A percentile compares a stretch with the other conserved stretches of the same genome.
Conservation (phyloP, 2,888 invertebrate genomes). For the Polia nebulosa region DNA sequence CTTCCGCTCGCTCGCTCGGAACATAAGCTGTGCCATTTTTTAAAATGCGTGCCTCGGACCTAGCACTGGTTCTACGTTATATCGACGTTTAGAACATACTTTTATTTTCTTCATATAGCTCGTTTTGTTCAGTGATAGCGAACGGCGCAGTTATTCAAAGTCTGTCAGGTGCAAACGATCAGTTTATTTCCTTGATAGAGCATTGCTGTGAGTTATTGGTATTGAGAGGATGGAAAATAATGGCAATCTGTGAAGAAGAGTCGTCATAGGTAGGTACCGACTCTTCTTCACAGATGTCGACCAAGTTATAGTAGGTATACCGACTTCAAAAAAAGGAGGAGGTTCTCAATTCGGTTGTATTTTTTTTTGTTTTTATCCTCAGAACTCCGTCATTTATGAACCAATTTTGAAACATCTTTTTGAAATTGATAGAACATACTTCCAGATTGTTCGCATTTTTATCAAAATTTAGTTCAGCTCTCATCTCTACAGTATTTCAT, state of each 20-base stretch:
- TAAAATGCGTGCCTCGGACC: slow-evolving; percentile 87
- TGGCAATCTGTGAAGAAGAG: not conserved
- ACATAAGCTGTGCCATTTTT: slow-evolving; percentile 88
- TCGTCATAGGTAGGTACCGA: too few relatives aligned
- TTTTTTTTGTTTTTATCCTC: too few relatives aligned
- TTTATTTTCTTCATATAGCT: slow-evolving; percentile 81
- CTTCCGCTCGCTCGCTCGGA: slow-evolving; percentile 80
- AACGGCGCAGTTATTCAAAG: slow-evolving; percentile 73
- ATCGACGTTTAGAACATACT: slow-evolving; percentile 82
- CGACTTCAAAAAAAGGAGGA: too few relatives aligned
- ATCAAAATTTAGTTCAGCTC: too few relatives aligned
- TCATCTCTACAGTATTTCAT: not conserved
- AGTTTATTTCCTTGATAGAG: slow-evolving; percentile 70
- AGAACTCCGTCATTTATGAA: too few relatives aligned
- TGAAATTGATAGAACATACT: too few relatives aligned
- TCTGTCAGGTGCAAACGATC: slow-evolving; percentile 72
- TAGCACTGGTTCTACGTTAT: slow-evolving; percentile 79
- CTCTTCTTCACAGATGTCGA: too few relatives aligned
- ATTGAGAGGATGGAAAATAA: not conserved
- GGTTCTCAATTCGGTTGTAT: too few relatives aligned
- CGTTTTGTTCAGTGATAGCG: slow-evolving; percentile 75
- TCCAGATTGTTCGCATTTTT: too few relatives aligned
- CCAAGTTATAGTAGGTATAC: too few relatives aligned
- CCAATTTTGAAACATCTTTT: too few relatives aligned
- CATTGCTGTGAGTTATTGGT: slow-evolving; percentile 38